Conservation (phyloP, 2,888 invertebrate species). For the Nephrotoma guestfalica region DNA sequence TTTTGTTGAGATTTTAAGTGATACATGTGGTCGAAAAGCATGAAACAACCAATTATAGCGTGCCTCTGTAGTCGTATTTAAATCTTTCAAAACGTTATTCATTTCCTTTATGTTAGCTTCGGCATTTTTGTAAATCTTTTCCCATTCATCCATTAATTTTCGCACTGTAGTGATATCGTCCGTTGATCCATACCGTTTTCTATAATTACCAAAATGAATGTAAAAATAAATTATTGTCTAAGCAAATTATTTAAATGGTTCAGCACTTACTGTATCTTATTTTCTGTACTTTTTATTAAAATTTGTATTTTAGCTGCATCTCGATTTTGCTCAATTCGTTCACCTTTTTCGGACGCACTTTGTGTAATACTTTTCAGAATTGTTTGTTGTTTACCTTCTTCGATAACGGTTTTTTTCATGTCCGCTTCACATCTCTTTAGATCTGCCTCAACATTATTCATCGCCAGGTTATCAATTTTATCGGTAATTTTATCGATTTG, state of each 20-base stretch:
- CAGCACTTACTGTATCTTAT: slow-evolving; percentile 16
- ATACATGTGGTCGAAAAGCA: neutral
- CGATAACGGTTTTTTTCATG: neutral
- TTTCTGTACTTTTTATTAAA: slow-evolving; percentile 23
- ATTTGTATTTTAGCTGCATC: slow-evolving; percentile 29
- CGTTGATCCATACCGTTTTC: neutral
- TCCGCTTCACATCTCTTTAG: neutral
- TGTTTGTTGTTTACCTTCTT: neutral
- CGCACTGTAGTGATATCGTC: neutral
- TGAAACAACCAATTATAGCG: neutral
- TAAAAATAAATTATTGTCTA: neutral
- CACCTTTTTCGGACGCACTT: slow-evolving; percentile 14
- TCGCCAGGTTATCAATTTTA: neutral
- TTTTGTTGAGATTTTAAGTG: neutral
- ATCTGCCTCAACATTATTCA: neutral
- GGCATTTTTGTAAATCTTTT: neutral
- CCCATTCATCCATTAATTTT: neutral
- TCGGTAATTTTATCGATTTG: neutral
- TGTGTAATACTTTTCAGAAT: neutral
- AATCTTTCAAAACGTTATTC: neutral
- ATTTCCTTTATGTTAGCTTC: neutral
- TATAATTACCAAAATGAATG: neutral
- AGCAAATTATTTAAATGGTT: neutral
- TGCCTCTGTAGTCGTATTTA: neutral
- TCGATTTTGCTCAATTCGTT: slow-evolving; percentile 24